These are phyloP conservation scores for Andrena cerasifolii DNA, from an alignment of 1,140 invertebrate genomes.

Conservation along the genomic window DNA sequence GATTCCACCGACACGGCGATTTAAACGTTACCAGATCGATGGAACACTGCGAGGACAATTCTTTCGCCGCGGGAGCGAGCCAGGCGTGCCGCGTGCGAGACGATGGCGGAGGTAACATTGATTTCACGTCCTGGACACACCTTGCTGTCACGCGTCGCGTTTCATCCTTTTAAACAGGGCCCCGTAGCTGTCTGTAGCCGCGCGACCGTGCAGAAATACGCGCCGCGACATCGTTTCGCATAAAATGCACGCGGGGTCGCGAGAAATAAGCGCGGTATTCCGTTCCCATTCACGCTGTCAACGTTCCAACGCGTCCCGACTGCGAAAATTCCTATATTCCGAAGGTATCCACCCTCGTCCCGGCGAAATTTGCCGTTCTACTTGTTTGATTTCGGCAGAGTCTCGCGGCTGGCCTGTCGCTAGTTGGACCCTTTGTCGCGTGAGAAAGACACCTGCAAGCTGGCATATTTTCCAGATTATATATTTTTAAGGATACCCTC, in stretches of 20 bases:
- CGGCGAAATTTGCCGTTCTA: too few species aligned
- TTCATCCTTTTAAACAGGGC: slow-evolving; percentile 51
- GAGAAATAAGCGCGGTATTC: slow-evolving; percentile 34
- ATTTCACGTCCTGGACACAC: slow-evolving; percentile 57
- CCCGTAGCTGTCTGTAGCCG: slow-evolving; percentile 12
- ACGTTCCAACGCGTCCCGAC: not conserved
- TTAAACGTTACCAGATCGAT: not conserved
- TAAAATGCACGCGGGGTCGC: slow-evolving; percentile 23
- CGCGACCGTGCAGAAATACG: slow-evolving; percentile 1
- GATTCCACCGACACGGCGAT: not conserved
- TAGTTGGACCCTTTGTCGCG: too few species aligned
- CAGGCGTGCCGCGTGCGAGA: not conserved
- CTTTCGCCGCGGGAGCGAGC: not conserved
- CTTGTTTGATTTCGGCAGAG: too few species aligned
- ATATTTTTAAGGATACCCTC: too few species aligned
- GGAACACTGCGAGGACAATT: not conserved
- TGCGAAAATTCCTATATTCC: too few species aligned
- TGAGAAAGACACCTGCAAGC: too few species aligned
- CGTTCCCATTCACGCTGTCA: slow-evolving; percentile 10
- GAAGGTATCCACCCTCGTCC: too few species aligned
- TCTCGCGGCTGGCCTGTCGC: too few species aligned
- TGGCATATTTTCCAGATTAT: too few species aligned
- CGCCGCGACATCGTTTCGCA: slow-evolving; percentile 22
- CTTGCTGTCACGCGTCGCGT: slow-evolving; percentile 43
- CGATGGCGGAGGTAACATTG: slow-evolving; percentile 50